Base-by-base conservation (phyloP, 2,888 invertebrate genomes). In the Philhelius pedissequus region DNA sequence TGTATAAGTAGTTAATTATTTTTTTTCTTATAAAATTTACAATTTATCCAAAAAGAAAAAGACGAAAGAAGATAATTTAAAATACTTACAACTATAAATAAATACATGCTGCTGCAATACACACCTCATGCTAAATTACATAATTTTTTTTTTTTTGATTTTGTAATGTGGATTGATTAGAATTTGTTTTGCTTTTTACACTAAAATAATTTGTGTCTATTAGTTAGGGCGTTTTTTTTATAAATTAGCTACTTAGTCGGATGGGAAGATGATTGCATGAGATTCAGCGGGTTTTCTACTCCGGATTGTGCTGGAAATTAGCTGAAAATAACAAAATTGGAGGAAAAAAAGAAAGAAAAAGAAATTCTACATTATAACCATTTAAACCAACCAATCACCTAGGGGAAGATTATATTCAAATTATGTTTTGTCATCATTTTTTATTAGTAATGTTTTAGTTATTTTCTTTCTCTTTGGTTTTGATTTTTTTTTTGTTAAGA, bases 251-350 rank as follows among this genome's bases (percentile, higher is more conserved):
- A 84, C 77, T 86, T 86, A 86, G 56, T 86, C 78, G 74, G 80
- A 77, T 80, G 86, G 86, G 71, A 86, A 87, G 78, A 86, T 84
- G 79, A 79, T 79, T 76, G 78, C 62, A 84, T 80, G 77, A 82
- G 81, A 66, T 50, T 86, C 81, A 76, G 76, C 77, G 81, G 86
- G 86, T 68, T 76, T 81, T 81, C 86, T 88, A 86, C 73, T 87
- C 79, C 81, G 83, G 86, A 79, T 87, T 86, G 87, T 87, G 81
- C 86, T 75, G 83, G 77, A 74, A 83, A 77, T 70, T 80, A 40
- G 87, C 88, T 87, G 87, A 87, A 87, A 82, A 84, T 74, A 86
- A 81, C 78, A 86, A 80, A 83, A 74, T 80, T 82, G 70, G 60
- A 71, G 79, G 70, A 76, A 80, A 82, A n/a, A 81, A 82, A 74